Base-by-base conservation (phyloP, 2,797 vertebrate species). In the Cyprinella venusta region DNA sequence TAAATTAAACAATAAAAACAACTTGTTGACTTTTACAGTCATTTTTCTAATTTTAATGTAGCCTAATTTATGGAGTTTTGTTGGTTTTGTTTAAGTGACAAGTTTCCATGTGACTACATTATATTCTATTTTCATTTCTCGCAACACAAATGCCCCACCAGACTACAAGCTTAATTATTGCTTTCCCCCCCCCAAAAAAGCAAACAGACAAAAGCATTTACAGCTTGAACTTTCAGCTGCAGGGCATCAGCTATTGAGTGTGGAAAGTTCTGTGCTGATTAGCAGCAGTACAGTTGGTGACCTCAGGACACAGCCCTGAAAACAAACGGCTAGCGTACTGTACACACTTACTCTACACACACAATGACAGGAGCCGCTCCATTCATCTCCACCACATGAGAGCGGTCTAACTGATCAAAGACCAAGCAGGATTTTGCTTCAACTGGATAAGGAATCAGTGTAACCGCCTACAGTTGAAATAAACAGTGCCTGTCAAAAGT, bases 261-360 rank as follows among this genome's bases (percentile, higher is more conserved):
- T 91, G 90, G 93, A 93, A 94, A 90, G 87, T 93, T 93, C 90
- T 90, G 61, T 94, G 93, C 91, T 93, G 93, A 94, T 93, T 87
- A 91, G 89, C 86, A 87, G 88, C 84, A 88, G 88, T 88, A 83
- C 91, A 90, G 86, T 89, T 89, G 84, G 85, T 87, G 90, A 93
- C 93, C 86, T 90, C 85, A 82, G 90, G 89, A 86, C 90, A 90
- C 90, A 71, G 88, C 87, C 89, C 87, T 87, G 84, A 91, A 94
- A 92, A 91, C 92, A 92, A 92, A 91, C 90, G 21, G 76, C 82
- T 86, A 84, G 82, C 84, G 48, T 87, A 90, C 87, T 84, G 88
- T 88, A 90, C 88, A 87, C 81, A 80, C 84, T 65, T 71, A 86
- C 86, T 86, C 86, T 89, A 85, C 88, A 89, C 89, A 94, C 89